A percentile compares a stretch with the other conserved stretches of the same genome.
Conservation (phyloP, 2,797 vertebrate genomes). For the Fistularia tabacaria region DNA sequence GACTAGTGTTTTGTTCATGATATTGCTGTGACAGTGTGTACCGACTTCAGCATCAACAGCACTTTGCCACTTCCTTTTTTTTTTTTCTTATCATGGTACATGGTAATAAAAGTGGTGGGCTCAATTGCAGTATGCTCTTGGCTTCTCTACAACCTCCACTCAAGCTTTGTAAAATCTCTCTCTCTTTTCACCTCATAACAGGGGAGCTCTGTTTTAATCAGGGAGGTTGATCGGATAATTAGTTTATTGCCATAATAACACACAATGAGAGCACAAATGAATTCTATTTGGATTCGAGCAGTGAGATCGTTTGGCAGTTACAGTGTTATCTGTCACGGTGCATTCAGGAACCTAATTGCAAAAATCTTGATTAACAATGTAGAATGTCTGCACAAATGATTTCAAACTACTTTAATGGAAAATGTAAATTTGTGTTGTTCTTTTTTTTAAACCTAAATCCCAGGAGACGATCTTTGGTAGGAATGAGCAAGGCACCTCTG, state of each 20-base stretch:
- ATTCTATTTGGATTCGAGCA: conserved; percentile 19
- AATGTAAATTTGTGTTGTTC: not conserved
- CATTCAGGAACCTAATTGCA: conserved; percentile 6
- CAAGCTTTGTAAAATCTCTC: too few species aligned
- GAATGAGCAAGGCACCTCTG: too few species aligned
- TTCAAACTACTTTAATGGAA: conserved; percentile 2
- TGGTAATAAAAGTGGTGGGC: too few species aligned
- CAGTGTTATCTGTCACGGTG: conserved; percentile 16
- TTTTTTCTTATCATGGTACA: too few species aligned
- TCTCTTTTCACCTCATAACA: conserved; percentile 19
- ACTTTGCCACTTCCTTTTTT: not conserved
- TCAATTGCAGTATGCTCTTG: too few species aligned
- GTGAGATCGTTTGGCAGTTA: conserved; percentile 17
- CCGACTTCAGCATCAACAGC: conserved; percentile 8
- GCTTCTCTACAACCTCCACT: too few species aligned
- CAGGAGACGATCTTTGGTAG: too few species aligned
- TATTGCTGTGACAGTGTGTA: conserved; percentile 6
- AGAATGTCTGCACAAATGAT: conserved; percentile 1
- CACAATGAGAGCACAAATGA: conserved; percentile 3
- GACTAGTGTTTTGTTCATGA: conserved; percentile 6
- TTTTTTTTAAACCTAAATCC: not conserved
- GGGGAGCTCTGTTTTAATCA: conserved; percentile 28
- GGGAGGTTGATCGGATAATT: conserved; percentile 25
- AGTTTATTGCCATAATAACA: conserved; percentile 22
- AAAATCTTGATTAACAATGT: conserved; percentile 13